These are phyloP conservation scores for Globodera ellingtonae DNA, from an alignment of 1,140 invertebrate species.

Conservation along the genomic window DNA sequence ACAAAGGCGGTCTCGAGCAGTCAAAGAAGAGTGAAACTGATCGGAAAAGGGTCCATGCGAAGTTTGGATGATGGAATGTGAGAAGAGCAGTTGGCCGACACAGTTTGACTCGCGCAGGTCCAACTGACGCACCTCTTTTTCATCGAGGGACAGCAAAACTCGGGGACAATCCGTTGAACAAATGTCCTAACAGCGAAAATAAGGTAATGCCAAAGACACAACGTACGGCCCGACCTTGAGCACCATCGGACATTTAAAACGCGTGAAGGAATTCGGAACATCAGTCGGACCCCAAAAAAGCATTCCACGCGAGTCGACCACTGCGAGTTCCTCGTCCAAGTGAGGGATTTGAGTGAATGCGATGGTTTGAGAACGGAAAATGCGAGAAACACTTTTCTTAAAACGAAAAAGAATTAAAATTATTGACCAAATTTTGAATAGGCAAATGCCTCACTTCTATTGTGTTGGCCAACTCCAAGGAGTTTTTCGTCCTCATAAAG, in stretches of 20 bases:
- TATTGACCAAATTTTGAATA: not conserved
- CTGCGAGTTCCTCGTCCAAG: slow-evolving; percentile 22
- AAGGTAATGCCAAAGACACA: not conserved
- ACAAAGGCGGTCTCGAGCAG: not conserved
- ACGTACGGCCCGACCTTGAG: not conserved
- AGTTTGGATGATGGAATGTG: slow-evolving; percentile 9
- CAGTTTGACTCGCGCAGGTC: slow-evolving; percentile 24
- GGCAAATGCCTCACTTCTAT: not conserved
- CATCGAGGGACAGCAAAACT: slow-evolving; percentile 20
- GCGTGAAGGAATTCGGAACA: not conserved
- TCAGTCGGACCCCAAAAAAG: slow-evolving; percentile 24
- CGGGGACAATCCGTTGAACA: slow-evolving; percentile 30
- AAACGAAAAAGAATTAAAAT: slow-evolving; percentile 6
- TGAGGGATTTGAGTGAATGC: slow-evolving; percentile 32
- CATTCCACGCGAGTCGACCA: slow-evolving; percentile 23
- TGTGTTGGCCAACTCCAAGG: slow-evolving; percentile 12
- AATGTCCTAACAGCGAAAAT: slow-evolving; percentile 19
- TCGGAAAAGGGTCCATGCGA: slow-evolving; percentile 6
- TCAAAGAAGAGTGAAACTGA: slow-evolving; percentile 1
- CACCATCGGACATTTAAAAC: slow-evolving; percentile 6
- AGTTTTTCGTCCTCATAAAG: slow-evolving; percentile 4
- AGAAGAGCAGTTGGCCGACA: slow-evolving; percentile 18
- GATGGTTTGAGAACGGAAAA: slow-evolving; percentile 14
- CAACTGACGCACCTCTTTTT: not conserved
- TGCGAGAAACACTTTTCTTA: slow-evolving; percentile 3